phyloP scores from a whole-genome alignment of 2,797 vertebrate species.

The Lophotriccus pileatus region DNA sequence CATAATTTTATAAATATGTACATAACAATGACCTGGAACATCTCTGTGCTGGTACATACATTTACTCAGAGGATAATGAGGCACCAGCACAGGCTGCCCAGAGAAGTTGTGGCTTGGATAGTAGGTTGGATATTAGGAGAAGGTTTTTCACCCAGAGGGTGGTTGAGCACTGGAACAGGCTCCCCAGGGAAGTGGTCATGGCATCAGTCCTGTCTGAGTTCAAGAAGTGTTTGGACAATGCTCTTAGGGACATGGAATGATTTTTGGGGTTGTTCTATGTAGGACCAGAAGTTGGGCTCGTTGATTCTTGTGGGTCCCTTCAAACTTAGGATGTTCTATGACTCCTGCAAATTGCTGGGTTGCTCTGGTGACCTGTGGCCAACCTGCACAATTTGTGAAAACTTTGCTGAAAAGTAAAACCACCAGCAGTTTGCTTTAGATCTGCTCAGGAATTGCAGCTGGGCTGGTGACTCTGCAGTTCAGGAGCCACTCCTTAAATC shows the following conservation, averaged over 20 bases:
- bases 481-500: conserved; percentile 30
- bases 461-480: background rate
- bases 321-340: background rate
- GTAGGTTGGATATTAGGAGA: background rate
- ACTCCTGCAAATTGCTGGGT: background rate
- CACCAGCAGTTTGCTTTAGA: background rate
- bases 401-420: background rate
- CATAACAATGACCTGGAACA: background rate
- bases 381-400: background rate
- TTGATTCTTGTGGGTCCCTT: background rate
- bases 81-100: background rate
- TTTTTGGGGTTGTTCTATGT: background rate
- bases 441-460: background rate
- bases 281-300: background rate
- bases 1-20: background rate
- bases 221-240: background rate
- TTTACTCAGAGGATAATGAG: background rate
- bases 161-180: background rate
- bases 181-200: background rate
- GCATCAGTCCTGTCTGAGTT: background rate
- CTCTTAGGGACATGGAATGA: background rate
- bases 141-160: background rate
- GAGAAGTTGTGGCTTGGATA: background rate
- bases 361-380: background rate
- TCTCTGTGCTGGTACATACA: background rate